A percentile compares a stretch with the other conserved stretches of the same genome.
These are phyloP conservation scores for Pseudochirops cupreus DNA, from an alignment of 2,797 vertebrate species.

Conservation along the genomic window DNA sequence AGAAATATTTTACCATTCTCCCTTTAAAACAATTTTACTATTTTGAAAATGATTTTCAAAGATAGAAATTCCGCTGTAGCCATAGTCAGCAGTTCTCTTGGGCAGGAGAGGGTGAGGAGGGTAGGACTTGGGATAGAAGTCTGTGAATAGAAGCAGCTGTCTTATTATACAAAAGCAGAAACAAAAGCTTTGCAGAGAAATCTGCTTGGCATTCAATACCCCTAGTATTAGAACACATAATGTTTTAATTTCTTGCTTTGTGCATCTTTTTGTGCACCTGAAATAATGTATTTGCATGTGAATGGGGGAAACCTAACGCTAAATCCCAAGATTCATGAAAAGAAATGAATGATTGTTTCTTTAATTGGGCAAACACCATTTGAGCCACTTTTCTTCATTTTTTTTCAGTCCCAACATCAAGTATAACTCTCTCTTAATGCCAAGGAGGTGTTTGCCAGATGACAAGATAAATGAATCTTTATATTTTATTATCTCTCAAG, in stretches of 20 bases:
- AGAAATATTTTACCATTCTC: conserved; percentile 78
- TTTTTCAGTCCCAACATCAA: conserved; percentile 70
- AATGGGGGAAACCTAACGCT: conserved; percentile 79
- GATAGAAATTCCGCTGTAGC: conserved; percentile 70
- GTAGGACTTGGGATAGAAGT: conserved; percentile 53
- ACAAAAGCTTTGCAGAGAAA: conserved; percentile 77
- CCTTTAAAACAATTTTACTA: conserved; percentile 74
- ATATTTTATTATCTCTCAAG: conserved; percentile 80
- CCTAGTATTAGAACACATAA: conserved; percentile 79
- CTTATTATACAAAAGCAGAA: conserved; percentile 78
- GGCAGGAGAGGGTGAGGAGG: conserved; percentile 38
- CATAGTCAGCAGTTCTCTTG: conserved; percentile 77
- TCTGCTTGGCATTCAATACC: conserved; percentile 79
- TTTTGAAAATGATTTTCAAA: conserved; percentile 78
- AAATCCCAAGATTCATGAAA: conserved; percentile 75
- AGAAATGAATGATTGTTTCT: conserved; percentile 73
- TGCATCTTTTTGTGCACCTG: conserved; percentile 78
- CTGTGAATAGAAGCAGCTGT: conserved; percentile 85
- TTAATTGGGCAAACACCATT: conserved; percentile 62
- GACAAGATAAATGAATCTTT: conserved; percentile 79
- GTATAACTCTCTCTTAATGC: conserved; percentile 68
- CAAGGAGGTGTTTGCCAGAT: conserved; percentile 77
- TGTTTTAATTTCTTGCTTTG: conserved; percentile 83
- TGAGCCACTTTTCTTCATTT: conserved; percentile 73
- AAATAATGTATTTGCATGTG: conserved; percentile 83